Evolutionary conservation across 2,888 invertebrate species (phyloP).

Genomic region (Galerucella nymphaeae): DNA sequence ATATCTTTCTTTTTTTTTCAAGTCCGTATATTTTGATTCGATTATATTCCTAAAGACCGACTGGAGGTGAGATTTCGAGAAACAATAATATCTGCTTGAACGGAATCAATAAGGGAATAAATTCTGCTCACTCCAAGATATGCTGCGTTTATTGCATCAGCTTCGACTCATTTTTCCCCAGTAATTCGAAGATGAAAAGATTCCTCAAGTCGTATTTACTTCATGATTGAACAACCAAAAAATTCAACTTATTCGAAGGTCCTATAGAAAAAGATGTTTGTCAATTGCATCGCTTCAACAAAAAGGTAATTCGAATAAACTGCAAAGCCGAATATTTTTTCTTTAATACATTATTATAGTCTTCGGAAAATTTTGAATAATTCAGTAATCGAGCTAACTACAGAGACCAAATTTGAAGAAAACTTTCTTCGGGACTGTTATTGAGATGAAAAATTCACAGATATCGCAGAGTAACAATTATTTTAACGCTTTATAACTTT

Average conservation of each 20-base stretch:
- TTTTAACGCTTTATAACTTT: too few species aligned
- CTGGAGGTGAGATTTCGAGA: neutral
- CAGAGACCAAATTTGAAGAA: too few species aligned
- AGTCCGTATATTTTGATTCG: too few species aligned
- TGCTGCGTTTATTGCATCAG: neutral
- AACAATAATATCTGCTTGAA: neutral
- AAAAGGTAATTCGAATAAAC: neutral
- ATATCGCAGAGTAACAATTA: too few species aligned
- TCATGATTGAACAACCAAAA: constrained; percentile 4
- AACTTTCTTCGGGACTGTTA: too few species aligned
- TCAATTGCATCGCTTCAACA: neutral
- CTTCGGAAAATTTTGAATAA: too few species aligned
- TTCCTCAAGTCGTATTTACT: neutral
- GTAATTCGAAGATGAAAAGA: constrained; percentile 6
- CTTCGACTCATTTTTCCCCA: neutral
- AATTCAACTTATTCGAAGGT: neutral
- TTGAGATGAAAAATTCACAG: too few species aligned
- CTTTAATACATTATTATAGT: too few species aligned
- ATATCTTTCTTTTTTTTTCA: too few species aligned
- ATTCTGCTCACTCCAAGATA: neutral
- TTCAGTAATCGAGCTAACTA: too few species aligned
- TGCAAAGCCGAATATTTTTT: too few species aligned
- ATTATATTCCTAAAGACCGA: neutral
- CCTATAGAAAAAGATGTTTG: neutral
- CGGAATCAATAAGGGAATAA: neutral